Conservation (phyloP, 2,797 vertebrate genomes). For the Eulemur rubriventer region DNA sequence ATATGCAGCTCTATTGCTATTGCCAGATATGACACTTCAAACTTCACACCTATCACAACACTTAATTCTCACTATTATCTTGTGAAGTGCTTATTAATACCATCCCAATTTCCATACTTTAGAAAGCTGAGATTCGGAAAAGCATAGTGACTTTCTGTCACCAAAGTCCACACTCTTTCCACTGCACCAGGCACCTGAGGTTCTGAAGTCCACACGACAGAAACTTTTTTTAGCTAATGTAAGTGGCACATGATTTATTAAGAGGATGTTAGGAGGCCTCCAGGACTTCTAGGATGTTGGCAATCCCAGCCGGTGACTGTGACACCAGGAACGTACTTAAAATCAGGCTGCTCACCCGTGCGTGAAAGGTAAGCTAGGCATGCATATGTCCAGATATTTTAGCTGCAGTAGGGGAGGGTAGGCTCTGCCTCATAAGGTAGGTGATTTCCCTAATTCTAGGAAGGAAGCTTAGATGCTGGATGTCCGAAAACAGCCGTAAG, state of each 20-base stretch:
- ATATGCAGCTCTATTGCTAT: not conserved
- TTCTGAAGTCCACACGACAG: not conserved
- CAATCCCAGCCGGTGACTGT: not conserved
- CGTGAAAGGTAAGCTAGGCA: not conserved
- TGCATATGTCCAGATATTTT: not conserved
- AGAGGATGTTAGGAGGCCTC: not conserved
- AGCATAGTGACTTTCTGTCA: not conserved
- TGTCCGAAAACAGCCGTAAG: not conserved
- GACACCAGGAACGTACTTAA: not conserved
- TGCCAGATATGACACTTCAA: not conserved
- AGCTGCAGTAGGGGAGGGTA: not conserved
- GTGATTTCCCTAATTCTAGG: not conserved
- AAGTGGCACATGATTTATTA: not conserved
- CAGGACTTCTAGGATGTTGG: not conserved
- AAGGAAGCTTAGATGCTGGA: not conserved
- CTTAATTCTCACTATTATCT: not conserved
- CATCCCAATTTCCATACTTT: not conserved
- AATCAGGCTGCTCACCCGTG: not conserved
- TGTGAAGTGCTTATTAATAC: not conserved
- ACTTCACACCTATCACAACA: not conserved
- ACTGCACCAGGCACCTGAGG: accelerated
- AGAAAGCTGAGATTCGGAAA: not conserved
- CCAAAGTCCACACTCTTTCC: not conserved
- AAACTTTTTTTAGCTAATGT: not conserved
- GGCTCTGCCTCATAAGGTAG: not conserved